phyloP scores from a whole-genome alignment of 2,797 vertebrate species.

The Discoglossus pictus region DNA sequence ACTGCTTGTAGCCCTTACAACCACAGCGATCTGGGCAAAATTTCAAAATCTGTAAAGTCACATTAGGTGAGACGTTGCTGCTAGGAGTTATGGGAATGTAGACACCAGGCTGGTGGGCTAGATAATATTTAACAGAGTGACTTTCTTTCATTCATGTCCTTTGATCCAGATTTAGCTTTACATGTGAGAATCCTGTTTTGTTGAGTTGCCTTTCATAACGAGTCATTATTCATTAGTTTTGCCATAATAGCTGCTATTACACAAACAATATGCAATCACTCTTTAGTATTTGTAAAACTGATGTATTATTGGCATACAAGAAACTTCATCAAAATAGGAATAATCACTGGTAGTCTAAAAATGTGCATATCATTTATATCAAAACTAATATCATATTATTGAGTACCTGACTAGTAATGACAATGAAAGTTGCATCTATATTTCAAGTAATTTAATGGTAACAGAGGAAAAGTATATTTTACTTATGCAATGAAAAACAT shows the following conservation, averaged over 20 bases:
- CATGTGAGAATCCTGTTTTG: conserved; percentile 66
- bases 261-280: conserved; percentile 60
- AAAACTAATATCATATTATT: too few relatives aligned
- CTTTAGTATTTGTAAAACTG: too few relatives aligned
- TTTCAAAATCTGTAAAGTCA: conserved; percentile 63
- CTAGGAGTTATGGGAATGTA: conserved; percentile 64
- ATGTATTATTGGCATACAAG: too few relatives aligned
- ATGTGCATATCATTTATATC: too few relatives aligned
- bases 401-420: too few relatives aligned
- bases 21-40: conserved; percentile 53
- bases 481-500: too few relatives aligned
- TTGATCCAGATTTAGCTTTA: conserved; percentile 65
- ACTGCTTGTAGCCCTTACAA: too few relatives aligned
- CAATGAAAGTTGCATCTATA: too few relatives aligned
- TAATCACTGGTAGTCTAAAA: too few relatives aligned
- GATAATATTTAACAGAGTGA: conserved; percentile 72
- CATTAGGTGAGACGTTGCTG: conserved; percentile 55
- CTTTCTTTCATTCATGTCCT: conserved; percentile 67
- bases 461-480: too few relatives aligned
- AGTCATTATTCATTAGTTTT: conserved; percentile 53
- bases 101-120: conserved; percentile 65
- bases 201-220: conserved; percentile 52
- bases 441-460: too few relatives aligned
- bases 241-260: conserved; percentile 52
- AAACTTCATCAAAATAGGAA: too few relatives aligned